Evolutionary conservation across 1,140 invertebrate species (phyloP).

Genomic region (Drosophila suzukii): DNA sequence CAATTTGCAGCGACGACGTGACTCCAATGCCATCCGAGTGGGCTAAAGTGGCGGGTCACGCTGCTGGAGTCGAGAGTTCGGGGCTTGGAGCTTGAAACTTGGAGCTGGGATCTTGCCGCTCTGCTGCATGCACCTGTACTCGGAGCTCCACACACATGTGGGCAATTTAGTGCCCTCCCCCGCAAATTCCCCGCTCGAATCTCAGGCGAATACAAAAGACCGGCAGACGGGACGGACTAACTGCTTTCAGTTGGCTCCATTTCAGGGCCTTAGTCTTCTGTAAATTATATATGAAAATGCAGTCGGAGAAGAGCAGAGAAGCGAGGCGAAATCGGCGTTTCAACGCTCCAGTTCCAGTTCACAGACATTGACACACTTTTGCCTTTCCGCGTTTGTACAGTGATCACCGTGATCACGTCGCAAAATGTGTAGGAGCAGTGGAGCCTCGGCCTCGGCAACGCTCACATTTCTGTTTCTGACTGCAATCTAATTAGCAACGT

Average conservation of each 20-base stretch:
- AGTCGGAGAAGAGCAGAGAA: slow-evolving; percentile 46
- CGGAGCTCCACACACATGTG: slow-evolving; percentile 33
- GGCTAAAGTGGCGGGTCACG: slow-evolving; percentile 37
- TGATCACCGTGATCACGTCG: slow-evolving; percentile 46
- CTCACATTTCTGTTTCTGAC: slow-evolving; percentile 59
- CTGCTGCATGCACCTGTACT: slow-evolving; percentile 49
- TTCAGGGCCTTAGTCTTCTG: slow-evolving; percentile 53
- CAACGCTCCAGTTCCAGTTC: slow-evolving; percentile 82
- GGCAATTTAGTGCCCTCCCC: slow-evolving; percentile 68
- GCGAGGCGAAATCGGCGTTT: slow-evolving; percentile 47
- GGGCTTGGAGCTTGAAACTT: slow-evolving; percentile 7
- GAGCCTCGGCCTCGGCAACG: slow-evolving; percentile 18
- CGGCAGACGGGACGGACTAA: slow-evolving; percentile 24
- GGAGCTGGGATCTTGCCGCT: slow-evolving; percentile 33
- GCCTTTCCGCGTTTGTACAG: slow-evolving; percentile 26
- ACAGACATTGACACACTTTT: slow-evolving; percentile 83
- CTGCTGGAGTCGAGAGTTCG: slow-evolving; percentile 15
- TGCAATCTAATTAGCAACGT: slow-evolving; percentile 74
- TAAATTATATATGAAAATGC: slow-evolving; percentile 65
- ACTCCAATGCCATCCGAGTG: slow-evolving; percentile 40
- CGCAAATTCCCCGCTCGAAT: slow-evolving; percentile 38
- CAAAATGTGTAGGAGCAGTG: slow-evolving; percentile 62
- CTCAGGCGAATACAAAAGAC: slow-evolving; percentile 42
- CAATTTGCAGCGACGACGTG: slow-evolving; percentile 48
- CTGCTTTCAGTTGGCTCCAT: slow-evolving; percentile 47